These are phyloP conservation scores for Sycophaga agraensis DNA, from an alignment of 1,140 invertebrate species.

Conservation along the genomic window DNA sequence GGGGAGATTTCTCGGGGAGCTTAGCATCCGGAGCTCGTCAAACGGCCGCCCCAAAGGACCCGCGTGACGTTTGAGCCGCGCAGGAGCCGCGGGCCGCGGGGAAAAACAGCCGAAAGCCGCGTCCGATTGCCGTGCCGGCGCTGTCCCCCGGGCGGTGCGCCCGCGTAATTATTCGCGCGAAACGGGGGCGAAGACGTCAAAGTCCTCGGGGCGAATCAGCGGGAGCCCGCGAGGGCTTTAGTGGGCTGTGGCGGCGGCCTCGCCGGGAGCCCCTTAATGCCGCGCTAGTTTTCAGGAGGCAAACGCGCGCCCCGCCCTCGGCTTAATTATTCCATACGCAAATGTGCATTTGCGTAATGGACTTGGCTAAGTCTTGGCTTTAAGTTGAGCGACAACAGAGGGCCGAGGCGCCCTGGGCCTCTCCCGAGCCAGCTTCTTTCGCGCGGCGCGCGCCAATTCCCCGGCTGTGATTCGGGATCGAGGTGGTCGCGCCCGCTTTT, in stretches of 20 bases:
- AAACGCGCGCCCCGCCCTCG: not conserved
- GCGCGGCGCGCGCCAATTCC: not conserved
- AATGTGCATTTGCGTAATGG: constrained; percentile 26
- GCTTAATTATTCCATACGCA: constrained; percentile 21
- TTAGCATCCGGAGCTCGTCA: no score
- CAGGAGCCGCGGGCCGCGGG: no score
- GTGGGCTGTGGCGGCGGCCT: not conserved
- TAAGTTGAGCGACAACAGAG: no score
- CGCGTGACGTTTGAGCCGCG: no score
- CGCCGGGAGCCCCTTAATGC: constrained; percentile 11
- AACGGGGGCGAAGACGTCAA: constrained; percentile 7
- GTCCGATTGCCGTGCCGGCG: no score
- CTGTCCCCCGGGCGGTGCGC: no score
- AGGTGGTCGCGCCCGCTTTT: no score
- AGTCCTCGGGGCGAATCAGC: constrained; percentile 2
- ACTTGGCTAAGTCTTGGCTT: constrained; percentile 8
- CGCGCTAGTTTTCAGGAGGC: not conserved
- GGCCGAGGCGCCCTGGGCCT: not conserved
- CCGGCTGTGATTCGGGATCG: no score
- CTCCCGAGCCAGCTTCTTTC: not conserved
- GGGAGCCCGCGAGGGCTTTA: not conserved
- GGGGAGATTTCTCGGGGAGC: no score
- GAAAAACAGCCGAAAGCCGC: no score
- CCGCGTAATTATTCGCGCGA: constrained; percentile 2
- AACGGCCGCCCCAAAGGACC: no score